Evolutionary conservation across 37 sponge, comb jelly and placozoan species (phyloP).

Genomic region (Chondrosia reniformis): DNA sequence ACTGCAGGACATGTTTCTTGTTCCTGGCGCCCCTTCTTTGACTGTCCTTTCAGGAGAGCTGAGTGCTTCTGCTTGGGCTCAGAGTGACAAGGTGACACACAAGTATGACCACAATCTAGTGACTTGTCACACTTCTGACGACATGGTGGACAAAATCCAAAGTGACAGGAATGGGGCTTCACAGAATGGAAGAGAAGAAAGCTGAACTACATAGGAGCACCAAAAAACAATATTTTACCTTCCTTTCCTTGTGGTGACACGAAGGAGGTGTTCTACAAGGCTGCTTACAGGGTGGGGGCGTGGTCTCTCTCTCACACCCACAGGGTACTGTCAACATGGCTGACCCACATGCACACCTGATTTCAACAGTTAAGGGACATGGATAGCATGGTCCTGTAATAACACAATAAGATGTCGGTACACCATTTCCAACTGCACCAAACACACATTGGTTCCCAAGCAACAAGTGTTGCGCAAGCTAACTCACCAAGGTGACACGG

Average conservation of each 20-base stretch:
- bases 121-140: slow-evolving; percentile 44
- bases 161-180: slow-evolving; percentile 77
- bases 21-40: too few relatives aligned
- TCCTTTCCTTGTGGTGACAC: slow-evolving; percentile 56
- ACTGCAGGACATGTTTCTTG: slow-evolving; percentile 24
- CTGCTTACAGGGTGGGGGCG: slow-evolving; percentile 70
- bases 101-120: slow-evolving; percentile 70
- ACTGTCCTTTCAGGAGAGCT: too few relatives aligned
- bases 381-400: slow-evolving; percentile 88
- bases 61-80: too few relatives aligned
- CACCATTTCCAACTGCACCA: neutral
- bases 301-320: slow-evolving; percentile 55
- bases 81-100: slow-evolving; percentile 53
- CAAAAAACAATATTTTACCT: slow-evolving; percentile 7
- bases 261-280: slow-evolving; percentile 65
- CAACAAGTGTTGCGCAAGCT: neutral
- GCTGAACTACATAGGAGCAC: neutral
- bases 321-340: slow-evolving; percentile 72
- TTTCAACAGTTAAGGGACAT: slow-evolving; percentile 56
- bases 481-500: slow-evolving; percentile 76
- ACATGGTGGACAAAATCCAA: slow-evolving; percentile 78
- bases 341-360: slow-evolving; percentile 72
- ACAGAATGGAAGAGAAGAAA: neutral
- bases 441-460: too few relatives aligned
- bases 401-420: neutral